Conservation (phyloP, 2,888 invertebrate species). For the Tipula lateralis region DNA sequence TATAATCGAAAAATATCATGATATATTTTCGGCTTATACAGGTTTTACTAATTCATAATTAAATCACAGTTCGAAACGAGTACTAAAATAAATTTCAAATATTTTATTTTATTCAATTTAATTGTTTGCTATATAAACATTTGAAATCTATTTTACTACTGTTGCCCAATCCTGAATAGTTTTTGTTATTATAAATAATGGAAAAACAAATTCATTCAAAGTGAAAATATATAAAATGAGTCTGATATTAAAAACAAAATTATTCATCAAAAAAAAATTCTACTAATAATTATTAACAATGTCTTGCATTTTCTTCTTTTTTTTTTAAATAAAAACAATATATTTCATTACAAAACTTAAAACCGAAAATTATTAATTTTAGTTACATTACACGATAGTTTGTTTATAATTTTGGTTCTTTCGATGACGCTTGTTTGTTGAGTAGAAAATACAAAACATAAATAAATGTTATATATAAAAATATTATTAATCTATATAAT, state of each 20-base stretch:
- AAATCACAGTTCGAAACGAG: neutral
- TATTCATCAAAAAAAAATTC: neutral
- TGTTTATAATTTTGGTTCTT: neutral
- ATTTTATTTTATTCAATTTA: neutral
- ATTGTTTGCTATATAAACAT: neutral
- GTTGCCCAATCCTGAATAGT: neutral
- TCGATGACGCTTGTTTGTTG: conserved; percentile 28
- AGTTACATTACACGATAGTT: neutral
- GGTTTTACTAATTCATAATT: neutral
- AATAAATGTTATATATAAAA: neutral
- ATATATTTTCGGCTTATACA: neutral
- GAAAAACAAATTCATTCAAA: neutral
- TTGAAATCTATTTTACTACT: neutral
- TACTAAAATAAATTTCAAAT: neutral
- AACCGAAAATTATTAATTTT: neutral
- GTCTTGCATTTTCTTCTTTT: neutral
- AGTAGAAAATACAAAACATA: neutral
- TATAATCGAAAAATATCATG: neutral
- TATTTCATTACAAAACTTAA: neutral
- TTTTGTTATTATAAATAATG: conserved; percentile 11
- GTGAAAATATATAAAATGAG: conserved; percentile 25
- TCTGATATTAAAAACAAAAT: conserved; percentile 25
- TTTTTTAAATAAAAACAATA: neutral
- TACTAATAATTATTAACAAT: neutral
- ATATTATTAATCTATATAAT: neutral